Evolutionary conservation across 2,888 invertebrate species (phyloP), one percentile per base, ranked within the genome.

Genomic region (Chrysodeixis includens): DNA sequence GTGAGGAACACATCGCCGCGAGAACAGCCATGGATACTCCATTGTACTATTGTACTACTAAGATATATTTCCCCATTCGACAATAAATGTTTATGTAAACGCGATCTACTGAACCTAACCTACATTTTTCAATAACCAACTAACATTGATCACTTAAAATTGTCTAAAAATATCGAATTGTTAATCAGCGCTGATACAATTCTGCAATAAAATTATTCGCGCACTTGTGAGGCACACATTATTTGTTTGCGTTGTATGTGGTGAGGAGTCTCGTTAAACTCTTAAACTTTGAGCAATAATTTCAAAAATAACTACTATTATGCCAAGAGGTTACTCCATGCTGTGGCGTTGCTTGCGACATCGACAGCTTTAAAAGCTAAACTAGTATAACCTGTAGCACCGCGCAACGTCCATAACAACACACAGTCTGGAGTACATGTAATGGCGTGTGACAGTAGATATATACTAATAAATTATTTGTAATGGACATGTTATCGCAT

Each of bases 401-500:
- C 14, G 30, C 44, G n/a, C 53, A 30, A 62, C 14, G 8, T 8
- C 4, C 18, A 10, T 49, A 32, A 59, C 30, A 52, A 44, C 53
- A 20, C 12, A 59, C 66, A 58, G 35, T 51, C 35, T 60, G 49
- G 26, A 62, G 54, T 60, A 56, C 20, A 63, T 14, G 46, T 10
- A 18, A 10, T 49, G 46, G 20, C 46, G 10, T 6, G 9, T 12
- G 20, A 49, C 18, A 49, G 46, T 49, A 49, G 20, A 49, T 12
- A 20, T 49, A 49, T 20, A 18, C 46, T 20, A 56, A 32, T 35
- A 44, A 26, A 44, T 26, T 63, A 70, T 65, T 66, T 70, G 56
- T 30, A 73, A 69, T 60, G 61, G 73, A 78, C 60, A 70, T 68
- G 49, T 79, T 81, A 81, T 83, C 78, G 82, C 78, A 79, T 80